Evolutionary conservation across 2,113 vertebrate species (phyloP), one percentile per base, ranked within the genome.

Genomic region (Hemiprocne comata): DNA sequence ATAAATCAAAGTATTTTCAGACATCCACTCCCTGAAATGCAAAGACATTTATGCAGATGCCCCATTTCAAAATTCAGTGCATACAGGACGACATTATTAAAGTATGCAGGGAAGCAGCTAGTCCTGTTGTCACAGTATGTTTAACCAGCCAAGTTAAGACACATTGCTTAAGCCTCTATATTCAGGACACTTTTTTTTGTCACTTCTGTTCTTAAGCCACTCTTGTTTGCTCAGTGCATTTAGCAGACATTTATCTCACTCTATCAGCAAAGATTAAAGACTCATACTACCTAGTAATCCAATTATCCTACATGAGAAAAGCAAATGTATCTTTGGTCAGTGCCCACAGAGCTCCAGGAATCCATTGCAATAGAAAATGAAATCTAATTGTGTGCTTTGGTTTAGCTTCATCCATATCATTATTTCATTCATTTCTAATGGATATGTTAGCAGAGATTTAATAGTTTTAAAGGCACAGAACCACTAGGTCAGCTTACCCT

Each of bases 241-340:
- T 97, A 93, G 57, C 78, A 91, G 90, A 78, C 93, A 95, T 97
- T 96, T 93, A 95, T 92, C 87, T 96, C 60, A 96, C 57, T 95
- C 97, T 97, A 97, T 97, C 94, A 84, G 93, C 62, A 96, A 91
- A 97, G 95, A 97, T 97, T 97, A 97, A 97, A 94, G 84, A 94
- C 81, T 97, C 92, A 94, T 83, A 69, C 77, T 93, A 94, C 77
- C 79, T 93, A 53, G 85, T 94, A 98, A 98, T 97, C 94, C 92
- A 91, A 97, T 97, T 98, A 98, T 89, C 50, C 86, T 89, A 29
- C 78, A 75, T 73, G 84, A 97, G 87, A 93, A 97, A 98, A 97
- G 91, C 17, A 96, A 97, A 97, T 89, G 72, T 94, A 93, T 96
- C 94, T 95, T 96, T 97, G 96, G 93, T 92, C 93, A 97, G 55